Conservation (phyloP, 2,113 vertebrate species). For the Xiphophorus maculatus region DNA sequence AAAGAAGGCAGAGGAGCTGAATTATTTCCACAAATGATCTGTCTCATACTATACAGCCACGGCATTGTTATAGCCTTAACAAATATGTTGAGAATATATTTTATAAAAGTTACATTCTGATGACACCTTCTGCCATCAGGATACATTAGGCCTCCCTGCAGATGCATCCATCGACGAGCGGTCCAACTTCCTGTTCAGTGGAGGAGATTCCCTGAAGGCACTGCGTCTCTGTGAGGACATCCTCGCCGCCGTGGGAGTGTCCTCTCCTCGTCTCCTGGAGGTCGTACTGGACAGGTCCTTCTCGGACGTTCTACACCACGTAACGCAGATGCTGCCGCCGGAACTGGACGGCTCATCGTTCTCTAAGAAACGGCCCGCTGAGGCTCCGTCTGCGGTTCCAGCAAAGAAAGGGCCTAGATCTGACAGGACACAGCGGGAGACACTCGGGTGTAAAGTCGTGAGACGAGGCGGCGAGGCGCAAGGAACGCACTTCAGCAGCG, state of each 20-base stretch:
- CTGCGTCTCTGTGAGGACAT: slow-evolving; percentile 83
- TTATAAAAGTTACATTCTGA: no score
- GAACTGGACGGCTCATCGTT: slow-evolving; percentile 30
- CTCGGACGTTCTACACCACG: slow-evolving; percentile 80
- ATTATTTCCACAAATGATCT: no score
- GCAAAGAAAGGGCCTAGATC: slow-evolving; percentile 39
- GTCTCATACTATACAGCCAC: no score
- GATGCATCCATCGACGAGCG: slow-evolving; percentile 75
- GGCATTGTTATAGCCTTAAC: no score
- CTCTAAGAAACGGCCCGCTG: slow-evolving; percentile 18
- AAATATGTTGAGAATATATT: no score
- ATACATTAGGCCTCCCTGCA: slow-evolving; percentile 77
- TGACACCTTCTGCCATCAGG: slow-evolving; percentile 69
- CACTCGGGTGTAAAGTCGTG: slow-evolving; percentile 37
- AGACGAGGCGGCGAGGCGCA: slow-evolving; percentile 64
- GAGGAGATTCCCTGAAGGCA: slow-evolving; percentile 93
- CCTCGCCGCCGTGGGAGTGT: slow-evolving; percentile 74
- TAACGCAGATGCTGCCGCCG: slow-evolving; percentile 30
- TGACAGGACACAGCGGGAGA: slow-evolving; percentile 17
- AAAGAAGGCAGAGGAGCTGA: no score
- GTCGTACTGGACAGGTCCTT: slow-evolving; percentile 85
- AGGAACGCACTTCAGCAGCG: slow-evolving; percentile 12
- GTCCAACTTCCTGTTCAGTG: slow-evolving; percentile 86
- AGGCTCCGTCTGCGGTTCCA: neutral
- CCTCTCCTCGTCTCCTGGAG: slow-evolving; percentile 85